A percentile compares a stretch with the other conserved stretches of the same genome.
These are phyloP conservation scores for Mus musculus DNA, from an alignment of 2,113 vertebrate species.

Conservation along the genomic window GRCm39 chr11:54222501-54223000, in stretches of 20 bases:
- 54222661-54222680: background rate
- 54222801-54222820: background rate
- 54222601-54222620: background rate
- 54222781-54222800: background rate
- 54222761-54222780: background rate
- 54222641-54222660: background rate
- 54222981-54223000: background rate
- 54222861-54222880: background rate
- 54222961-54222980: background rate
- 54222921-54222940: background rate
- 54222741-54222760: background rate
- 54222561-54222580: background rate
- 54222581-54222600: background rate
- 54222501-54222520: background rate
- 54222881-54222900: constrained; percentile 6
- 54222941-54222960: background rate
- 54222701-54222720: background rate
- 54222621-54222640: background rate
- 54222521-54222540: background rate
- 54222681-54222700: background rate
- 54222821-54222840: background rate
- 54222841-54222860: background rate
- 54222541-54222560: background rate
- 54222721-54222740: background rate
- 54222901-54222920: background rate